Evolutionary conservation across 2,113 vertebrate genomes (phyloP), one percentile per base, ranked within the genome.

Genomic region (Daphoenositta chrysoptera): DNA sequence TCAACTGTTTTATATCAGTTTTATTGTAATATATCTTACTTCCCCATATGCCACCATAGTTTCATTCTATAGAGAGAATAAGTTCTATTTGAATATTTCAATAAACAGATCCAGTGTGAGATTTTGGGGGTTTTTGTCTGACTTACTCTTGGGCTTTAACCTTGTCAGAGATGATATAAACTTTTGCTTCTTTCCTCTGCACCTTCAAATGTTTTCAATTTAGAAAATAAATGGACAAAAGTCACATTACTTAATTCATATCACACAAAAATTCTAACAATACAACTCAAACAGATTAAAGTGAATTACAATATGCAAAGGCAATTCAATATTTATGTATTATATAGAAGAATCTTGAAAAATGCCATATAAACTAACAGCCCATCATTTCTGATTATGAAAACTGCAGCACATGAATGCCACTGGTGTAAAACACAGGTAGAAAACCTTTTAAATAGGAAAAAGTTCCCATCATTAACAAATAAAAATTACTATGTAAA

Each of bases 11-110:
- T 96, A 97, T 97, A 98, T 97, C 97, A 91, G 78, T 94, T 96
- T 97, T 96, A 97, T 92, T 94, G 93, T 89, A 89, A 95, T 97
- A 91, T 89, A 95, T 94, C 95, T 97, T 97, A 92, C 92, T 94
- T 96, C 91, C 73, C 97, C 96, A 96, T 95, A 94, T 95, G 96
- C 89, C 95, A 68, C 87, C 70, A 87, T 42, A 96, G 97, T 91
- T 95, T 96, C 83, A 86, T 87, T 96, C 92, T 56, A 89, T 81
- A 92, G 81, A 96, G 68, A 83, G 53, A 90, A 96, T 89, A 83
- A 96, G 83, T 93, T 94, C 89, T 94, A 97, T 97, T 95, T 96
- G 96, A 97, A 94, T 97, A 96, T 97, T 98, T 98, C 96, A 97
- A 96, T 92, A 97, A 97, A 87, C 85, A 97, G 70, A 95, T 96